phyloP scores from a whole-genome alignment of 1,140 invertebrate species.

The Epicauta chinensis region DNA sequence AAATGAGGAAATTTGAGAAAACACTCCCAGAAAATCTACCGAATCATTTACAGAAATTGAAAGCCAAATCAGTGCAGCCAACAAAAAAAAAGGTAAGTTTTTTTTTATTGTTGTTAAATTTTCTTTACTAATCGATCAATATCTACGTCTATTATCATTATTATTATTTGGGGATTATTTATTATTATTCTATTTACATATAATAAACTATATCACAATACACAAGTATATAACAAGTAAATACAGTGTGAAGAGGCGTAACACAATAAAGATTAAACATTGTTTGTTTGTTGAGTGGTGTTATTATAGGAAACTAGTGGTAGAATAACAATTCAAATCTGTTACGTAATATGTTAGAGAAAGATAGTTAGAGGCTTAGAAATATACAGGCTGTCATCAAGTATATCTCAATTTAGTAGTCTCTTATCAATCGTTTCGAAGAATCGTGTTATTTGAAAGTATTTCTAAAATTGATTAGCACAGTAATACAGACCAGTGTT shows the following conservation, averaged over 20 bases:
- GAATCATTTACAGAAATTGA: slow-evolving; percentile 60
- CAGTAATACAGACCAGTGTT: no score
- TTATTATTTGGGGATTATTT: no score
- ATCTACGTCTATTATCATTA: no score
- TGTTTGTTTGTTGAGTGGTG: slow-evolving; percentile 12
- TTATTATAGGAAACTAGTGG: slow-evolving; percentile 2
- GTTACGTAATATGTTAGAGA: no score
- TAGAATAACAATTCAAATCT: not conserved
- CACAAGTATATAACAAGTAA: slow-evolving; percentile 4
- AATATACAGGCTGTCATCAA: no score
- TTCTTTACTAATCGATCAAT: no score
- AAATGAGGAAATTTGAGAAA: slow-evolving; percentile 50
- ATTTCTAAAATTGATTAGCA: no score
- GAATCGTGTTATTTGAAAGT: no score
- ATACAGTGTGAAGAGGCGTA: slow-evolving; percentile 13
- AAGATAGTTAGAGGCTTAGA: no score
- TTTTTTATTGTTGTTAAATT: slow-evolving; percentile 8
- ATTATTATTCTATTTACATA: not conserved
- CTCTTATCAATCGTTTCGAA: no score
- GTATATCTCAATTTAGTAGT: no score
- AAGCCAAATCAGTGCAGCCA: slow-evolving; percentile 47
- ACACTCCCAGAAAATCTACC: slow-evolving; percentile 30
- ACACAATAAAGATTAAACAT: slow-evolving; percentile 16
- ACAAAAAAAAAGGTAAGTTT: slow-evolving; percentile 25
- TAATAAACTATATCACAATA: slow-evolving; percentile 12